phyloP scores from a whole-genome alignment of 2,113 vertebrate genomes.

The Piaya cayana region DNA sequence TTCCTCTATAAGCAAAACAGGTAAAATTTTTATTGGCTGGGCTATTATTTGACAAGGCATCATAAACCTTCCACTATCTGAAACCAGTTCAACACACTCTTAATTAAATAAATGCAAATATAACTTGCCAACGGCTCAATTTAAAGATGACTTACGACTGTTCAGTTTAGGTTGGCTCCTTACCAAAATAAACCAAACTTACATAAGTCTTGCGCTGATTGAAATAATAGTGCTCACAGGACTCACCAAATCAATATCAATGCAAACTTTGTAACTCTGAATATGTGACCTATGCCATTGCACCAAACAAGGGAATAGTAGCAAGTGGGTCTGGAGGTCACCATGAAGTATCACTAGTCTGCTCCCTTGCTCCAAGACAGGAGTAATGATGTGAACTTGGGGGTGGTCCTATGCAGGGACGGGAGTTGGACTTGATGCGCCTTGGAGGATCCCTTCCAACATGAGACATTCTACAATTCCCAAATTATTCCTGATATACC shows the following conservation, averaged over 20 bases:
- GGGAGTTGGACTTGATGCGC: too few species aligned
- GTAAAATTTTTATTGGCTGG: background rate
- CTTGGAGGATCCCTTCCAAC: too few species aligned
- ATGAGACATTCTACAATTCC: background rate
- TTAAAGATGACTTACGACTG: background rate
- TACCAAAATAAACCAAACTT: background rate
- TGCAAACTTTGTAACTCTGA: background rate
- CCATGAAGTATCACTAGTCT: background rate
- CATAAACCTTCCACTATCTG: fast-evolving
- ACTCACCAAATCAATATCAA: background rate
- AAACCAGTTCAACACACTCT: background rate
- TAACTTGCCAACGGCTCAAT: background rate
- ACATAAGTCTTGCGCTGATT: background rate
- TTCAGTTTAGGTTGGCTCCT: background rate
- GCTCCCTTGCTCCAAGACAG: background rate
- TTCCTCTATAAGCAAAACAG: background rate
- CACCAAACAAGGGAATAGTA: background rate
- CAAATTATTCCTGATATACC: background rate
- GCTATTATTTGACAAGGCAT: background rate
- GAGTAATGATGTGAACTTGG: background rate
- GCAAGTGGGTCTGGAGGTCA: background rate
- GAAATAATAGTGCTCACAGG: background rate
- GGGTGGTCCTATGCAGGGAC: too few species aligned
- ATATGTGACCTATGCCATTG: background rate
- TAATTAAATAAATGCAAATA: background rate